Evolutionary conservation across 2,888 invertebrate species (phyloP).

Genomic region (Piscicola geometra): DNA sequence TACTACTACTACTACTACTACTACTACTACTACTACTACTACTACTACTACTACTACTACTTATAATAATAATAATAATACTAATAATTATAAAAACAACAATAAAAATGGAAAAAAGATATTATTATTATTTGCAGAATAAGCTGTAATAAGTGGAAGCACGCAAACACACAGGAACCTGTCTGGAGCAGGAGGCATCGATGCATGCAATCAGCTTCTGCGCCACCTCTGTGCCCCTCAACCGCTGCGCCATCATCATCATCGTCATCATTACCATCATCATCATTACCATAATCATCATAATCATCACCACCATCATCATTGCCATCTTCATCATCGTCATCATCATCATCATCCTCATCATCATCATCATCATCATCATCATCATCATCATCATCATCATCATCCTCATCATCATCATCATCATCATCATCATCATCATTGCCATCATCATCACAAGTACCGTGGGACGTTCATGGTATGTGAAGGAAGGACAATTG

Average conservation of each 20-base stretch:
- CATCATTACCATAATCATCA: background rate
- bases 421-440: background rate
- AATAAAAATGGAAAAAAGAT: no score
- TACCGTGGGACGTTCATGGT: background rate
- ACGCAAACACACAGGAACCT: background rate
- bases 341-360: conserved; percentile 22
- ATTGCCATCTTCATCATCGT: conserved; percentile 3
- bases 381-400: conserved; percentile 1
- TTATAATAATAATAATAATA: conserved; percentile 27
- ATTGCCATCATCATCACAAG: background rate
- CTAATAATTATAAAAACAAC: no score
- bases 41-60: conserved; percentile 42
- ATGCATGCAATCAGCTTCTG: background rate
- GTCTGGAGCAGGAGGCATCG: background rate
- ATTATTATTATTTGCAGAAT: no score
- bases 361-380: conserved; percentile 19
- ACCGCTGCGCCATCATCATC: conserved; percentile 12
- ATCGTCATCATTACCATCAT: conserved; percentile 10
- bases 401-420: background rate
- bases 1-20: conserved; percentile 41
- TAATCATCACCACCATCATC: conserved; percentile 20
- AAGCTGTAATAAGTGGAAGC: no score
- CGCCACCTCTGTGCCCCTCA: background rate
- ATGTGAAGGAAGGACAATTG: conserved; percentile 65
- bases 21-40: conserved; percentile 41